Evolutionary conservation across 2,888 invertebrate species (phyloP).

Genomic region (Drosophila eohydei): DNA sequence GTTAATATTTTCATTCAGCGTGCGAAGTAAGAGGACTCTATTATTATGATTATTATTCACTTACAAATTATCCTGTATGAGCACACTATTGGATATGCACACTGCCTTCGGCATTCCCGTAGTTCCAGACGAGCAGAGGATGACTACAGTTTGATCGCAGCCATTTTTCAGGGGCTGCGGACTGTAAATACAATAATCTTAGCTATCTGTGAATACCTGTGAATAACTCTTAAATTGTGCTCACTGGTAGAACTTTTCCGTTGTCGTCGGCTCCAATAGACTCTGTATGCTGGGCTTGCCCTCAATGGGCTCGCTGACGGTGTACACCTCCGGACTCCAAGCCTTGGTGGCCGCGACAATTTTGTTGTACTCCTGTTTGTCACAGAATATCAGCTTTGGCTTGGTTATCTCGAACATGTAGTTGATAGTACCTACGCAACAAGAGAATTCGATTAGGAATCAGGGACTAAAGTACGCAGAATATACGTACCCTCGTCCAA

Average conservation of each 20-base stretch:
- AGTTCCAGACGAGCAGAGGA: constrained; percentile 75
- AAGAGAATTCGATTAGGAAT: neutral
- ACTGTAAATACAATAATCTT: constrained; percentile 1
- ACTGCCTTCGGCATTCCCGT: constrained; percentile 74
- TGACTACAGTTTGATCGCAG: constrained; percentile 61
- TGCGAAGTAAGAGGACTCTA: too few species aligned
- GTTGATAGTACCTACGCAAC: constrained; percentile 37
- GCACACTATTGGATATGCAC: constrained; percentile 54
- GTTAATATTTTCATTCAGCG: too few species aligned
- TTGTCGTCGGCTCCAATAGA: constrained; percentile 42
- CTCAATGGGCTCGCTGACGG: constrained; percentile 49
- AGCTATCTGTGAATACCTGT: neutral
- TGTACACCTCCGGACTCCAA: constrained; percentile 54
- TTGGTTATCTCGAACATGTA: constrained; percentile 55
- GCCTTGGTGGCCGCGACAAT: constrained; percentile 43
- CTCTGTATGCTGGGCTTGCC: constrained; percentile 53
- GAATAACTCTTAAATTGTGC: neutral
- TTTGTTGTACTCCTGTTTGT: constrained; percentile 53
- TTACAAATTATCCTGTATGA: constrained; percentile 53
- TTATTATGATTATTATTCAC: neutral
- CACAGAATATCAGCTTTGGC: constrained; percentile 62
- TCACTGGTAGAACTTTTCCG: constrained; percentile 58
- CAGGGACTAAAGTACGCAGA: neutral
- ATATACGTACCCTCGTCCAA: constrained; percentile 3
- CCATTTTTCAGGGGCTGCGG: constrained; percentile 50